Evolutionary conservation across 2,113 vertebrate genomes (phyloP), one percentile per base, ranked within the genome.

Genomic region (Machaerirhynchus nigripectus): DNA sequence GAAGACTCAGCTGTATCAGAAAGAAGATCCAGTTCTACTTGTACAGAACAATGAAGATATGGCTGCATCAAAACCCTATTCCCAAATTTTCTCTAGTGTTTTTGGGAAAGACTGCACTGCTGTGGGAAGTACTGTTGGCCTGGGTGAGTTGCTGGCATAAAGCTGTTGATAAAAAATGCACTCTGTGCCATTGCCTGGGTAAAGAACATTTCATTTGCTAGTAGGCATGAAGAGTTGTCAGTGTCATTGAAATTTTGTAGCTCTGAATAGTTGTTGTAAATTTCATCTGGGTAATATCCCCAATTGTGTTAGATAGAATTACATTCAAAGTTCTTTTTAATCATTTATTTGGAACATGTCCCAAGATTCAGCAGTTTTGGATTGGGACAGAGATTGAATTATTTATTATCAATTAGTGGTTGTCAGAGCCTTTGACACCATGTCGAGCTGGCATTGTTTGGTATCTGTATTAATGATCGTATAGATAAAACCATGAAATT

Each of bases 391-490:
- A 95, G 96, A 96, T 96, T 97, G 97, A 97, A 97, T 97, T 97
- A 97, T 97, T 97, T 97, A 97, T 97, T 96, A 97, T 97, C 96
- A 97, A 97, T 97, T 97, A 97, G 96, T 96, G 95, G 88, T 91
- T 97, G 93, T 96, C 94, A 96, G 96, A 97, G 96, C 91, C 95
- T 97, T 96, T 97, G 96, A 97, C 96, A 95, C 73, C 95, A 91
- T n/a, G 39, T 96, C 1, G 90, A 94, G 97, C 86, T 95, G 93
- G 90, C 91, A 96, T 97, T 97, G 95, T 97, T 97, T 97, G 90
- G 77, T 94, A 97, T 96, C 95, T 96, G 95, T 97, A 97, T 97
- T 97, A 97, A 97, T 93, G 88, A 97, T 97, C 30, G 10, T 83
- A 92, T 93, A 94, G 96, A 97, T 96, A 97, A 97, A 97, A 94